Evolutionary conservation across 2,888 invertebrate genomes (phyloP), one percentile per base, ranked within the genome.

Genomic region (Lysandra coridon): DNA sequence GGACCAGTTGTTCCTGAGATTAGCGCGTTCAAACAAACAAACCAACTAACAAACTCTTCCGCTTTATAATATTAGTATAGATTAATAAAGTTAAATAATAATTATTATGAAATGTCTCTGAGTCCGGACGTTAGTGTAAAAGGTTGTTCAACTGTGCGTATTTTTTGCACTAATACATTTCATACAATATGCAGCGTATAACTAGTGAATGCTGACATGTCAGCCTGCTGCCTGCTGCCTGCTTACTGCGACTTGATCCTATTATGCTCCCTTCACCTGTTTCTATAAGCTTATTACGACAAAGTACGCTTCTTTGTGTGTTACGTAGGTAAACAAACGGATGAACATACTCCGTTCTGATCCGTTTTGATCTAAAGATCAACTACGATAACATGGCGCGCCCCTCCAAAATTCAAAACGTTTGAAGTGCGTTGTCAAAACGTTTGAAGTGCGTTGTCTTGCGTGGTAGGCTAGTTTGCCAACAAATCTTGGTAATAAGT

Each of bases 211-310:
- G 30, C 69, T 69, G 69, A 69, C 64, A 69, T 69, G 37, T 64
- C 23, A 49, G 49, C 49, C 10, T 44, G 44, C 44, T 10, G 40
- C 6, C 40, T 37, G 69, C 69, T 75, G 75, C 12, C 74, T 23
- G 40, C 74, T 74, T 23, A 44, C 12, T 17, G 14, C 75, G 75
- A 75, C 49, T 49, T 75, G 44, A 75, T 75, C 75, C 75, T 53
- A 75, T 75, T 75, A 75, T 74, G 37, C 44, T 75, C 23, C 75
- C 49, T 75, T 75, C 44, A 75, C 49, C 75, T 53, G 49, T 75
- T 53, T 53, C 75, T 49, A 49, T 75, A 75, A 75, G 75, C 75
- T 30, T 53, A 49, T 75, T 75, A 75, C 53, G 75, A 30, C 49
- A 12, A 75, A 14, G 30, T 49, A 49, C 23, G 4, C 49, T 53